phyloP scores from a whole-genome alignment of 1,140 invertebrate species.

The Calycopis cecrops region DNA sequence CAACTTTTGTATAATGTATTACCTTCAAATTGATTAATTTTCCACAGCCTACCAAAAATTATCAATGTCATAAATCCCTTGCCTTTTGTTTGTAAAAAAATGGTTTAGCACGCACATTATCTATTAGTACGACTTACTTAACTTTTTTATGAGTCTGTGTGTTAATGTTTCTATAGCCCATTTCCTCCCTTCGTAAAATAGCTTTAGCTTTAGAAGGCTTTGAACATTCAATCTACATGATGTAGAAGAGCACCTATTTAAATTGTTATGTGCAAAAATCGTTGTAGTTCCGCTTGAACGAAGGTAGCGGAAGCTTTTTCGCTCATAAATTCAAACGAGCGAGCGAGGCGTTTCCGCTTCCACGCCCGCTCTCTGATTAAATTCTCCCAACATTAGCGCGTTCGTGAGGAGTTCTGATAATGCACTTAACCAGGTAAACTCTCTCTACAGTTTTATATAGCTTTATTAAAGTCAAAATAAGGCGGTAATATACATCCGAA shows the following conservation, averaged over 20 bases:
- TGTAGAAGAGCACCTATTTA: conserved; percentile 1
- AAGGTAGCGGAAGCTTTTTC: conserved; percentile 43
- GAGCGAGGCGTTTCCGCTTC: conserved; percentile 31
- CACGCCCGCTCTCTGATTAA: conserved; percentile 38
- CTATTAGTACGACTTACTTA: too few species aligned
- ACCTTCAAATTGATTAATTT: too few species aligned
- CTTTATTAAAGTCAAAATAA: background rate
- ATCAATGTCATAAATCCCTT: too few species aligned
- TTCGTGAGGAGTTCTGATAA: conserved; percentile 35
- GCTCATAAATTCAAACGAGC: conserved; percentile 40
- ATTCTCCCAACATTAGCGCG: conserved; percentile 45
- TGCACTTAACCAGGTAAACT: conserved; percentile 35
- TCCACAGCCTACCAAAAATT: too few species aligned
- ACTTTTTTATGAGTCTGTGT: too few species aligned
- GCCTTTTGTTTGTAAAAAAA: too few species aligned
- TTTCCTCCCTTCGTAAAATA: background rate
- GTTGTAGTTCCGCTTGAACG: conserved; percentile 28
- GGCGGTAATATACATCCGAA: background rate
- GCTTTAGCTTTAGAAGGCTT: background rate
- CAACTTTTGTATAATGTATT: too few species aligned
- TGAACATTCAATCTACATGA: too few species aligned
- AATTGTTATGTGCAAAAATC: conserved; percentile 16
- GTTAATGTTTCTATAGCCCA: too few species aligned
- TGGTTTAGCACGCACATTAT: too few species aligned
- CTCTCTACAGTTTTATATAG: conserved; percentile 20